Evolutionary conservation across 2,797 vertebrate genomes (phyloP).

Genomic region (Nannoperca australis): DNA sequence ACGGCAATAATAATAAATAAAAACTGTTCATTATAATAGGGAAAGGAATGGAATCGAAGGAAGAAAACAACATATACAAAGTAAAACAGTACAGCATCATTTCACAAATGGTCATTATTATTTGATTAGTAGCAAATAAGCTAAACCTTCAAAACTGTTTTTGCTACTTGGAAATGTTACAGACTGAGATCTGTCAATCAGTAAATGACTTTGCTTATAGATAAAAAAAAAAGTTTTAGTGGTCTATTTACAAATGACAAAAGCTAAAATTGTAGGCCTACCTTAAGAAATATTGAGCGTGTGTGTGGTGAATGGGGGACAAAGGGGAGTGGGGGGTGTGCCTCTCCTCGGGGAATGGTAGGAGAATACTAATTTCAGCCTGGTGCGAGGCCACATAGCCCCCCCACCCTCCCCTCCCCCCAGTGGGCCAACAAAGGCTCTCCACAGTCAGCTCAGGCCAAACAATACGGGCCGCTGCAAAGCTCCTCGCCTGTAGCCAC

Average conservation of each 20-base stretch:
- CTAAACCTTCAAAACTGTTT: background rate
- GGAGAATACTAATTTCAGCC: conserved; percentile 87
- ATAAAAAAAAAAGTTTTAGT: conserved; percentile 2
- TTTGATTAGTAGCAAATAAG: too few relatives aligned
- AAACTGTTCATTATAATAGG: too few relatives aligned
- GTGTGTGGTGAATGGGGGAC: conserved; percentile 58
- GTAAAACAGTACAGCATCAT: background rate
- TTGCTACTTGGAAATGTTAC: background rate
- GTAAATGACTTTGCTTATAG: background rate
- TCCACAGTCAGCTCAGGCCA: conserved; percentile 77
- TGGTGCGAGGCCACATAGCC: conserved; percentile 77
- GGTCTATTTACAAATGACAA: background rate
- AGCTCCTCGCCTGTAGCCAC: conserved; percentile 71
- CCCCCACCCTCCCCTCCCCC: conserved; percentile 45
- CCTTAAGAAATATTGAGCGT: background rate
- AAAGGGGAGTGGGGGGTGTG: conserved; percentile 79
- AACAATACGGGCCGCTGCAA: conserved; percentile 79
- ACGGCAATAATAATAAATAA: background rate
- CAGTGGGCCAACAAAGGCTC: conserved; percentile 81
- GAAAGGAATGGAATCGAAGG: background rate
- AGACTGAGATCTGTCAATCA: background rate
- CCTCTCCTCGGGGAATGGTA: conserved; percentile 78
- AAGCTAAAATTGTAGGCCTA: background rate
- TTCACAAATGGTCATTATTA: background rate
- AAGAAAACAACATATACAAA: too few relatives aligned